These are phyloP conservation scores for Hyperopisus bebe DNA, from an alignment of 2,113 vertebrate species.

Conservation along the genomic window DNA sequence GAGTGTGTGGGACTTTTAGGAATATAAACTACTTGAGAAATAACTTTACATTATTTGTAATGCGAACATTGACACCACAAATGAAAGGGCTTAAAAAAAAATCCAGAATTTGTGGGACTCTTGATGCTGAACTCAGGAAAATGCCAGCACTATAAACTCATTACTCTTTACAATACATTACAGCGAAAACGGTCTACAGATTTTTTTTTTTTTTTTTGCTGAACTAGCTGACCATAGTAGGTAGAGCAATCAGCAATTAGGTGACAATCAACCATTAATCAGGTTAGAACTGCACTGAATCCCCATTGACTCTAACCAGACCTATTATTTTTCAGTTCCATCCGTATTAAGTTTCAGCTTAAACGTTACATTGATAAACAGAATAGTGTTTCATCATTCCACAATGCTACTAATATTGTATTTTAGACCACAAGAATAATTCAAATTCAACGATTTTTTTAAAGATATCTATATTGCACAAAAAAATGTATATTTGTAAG, in stretches of 20 bases:
- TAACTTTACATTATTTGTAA: constrained; percentile 2
- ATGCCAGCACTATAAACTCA: not conserved
- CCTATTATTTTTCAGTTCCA: not conserved
- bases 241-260: constrained; percentile 19
- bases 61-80: not conserved
- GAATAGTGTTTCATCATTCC: not conserved
- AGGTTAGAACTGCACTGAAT: not conserved
- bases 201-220: constrained; percentile 19
- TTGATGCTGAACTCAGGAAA: not conserved
- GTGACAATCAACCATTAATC: constrained; percentile 11
- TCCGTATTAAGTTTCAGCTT: not conserved
- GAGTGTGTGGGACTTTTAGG: not conserved
- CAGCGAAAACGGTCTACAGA: not conserved
- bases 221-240: constrained; percentile 14
- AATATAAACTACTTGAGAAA: not conserved
- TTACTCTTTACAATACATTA: not conserved
- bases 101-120: not conserved
- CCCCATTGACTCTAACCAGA: not conserved
- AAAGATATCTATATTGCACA: not conserved
- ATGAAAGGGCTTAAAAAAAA: not conserved
- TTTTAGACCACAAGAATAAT: not conserved
- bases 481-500: not conserved
- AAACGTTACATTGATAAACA: not conserved
- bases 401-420: not conserved
- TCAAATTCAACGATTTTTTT: not conserved